Base-by-base conservation (phyloP, 2,888 invertebrate genomes). In the Oxytorus armatus region DNA sequence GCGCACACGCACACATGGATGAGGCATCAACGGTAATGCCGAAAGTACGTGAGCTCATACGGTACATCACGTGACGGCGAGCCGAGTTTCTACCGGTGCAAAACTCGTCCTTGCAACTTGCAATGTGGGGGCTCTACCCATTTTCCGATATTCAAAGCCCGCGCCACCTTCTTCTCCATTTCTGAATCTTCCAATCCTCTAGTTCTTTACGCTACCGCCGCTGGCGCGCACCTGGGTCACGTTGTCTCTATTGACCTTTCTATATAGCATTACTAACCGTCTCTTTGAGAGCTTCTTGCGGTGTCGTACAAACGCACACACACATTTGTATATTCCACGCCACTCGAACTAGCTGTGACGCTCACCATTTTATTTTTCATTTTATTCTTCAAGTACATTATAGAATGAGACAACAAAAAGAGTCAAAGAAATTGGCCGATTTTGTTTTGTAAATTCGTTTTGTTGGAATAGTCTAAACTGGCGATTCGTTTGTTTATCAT, bases 61-160 rank as follows among this genome's bases (percentile, higher is more conserved):
- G 36, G n/a, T 47, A 51, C 36, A 29, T 69, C 29, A 33, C 55
- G 39, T 39, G 63, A 11, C 29, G 44, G 47, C n/a, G 59, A 69
- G 57, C 49, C 57, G 39, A 21, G n/a, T 47, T 44, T 29, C 44
- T 8, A 63, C 51, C n/a, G 16, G 5, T 16, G 47, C 29, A 29
- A 10, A 65, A 23, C 39, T 39, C 55, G 55, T 10, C 42, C 36
- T 36, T 42, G 61, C n/a, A 61, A 69, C 69, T 55, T 69, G 68
- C 14, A 36, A 21, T n/a, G 23, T 23, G 25, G 39, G 53, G 47
- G 36, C 65, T 75, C 70, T 61, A 44, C 75, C 61, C 68, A 66
- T 76, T 82, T 76, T 72, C 74, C 81, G 68, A 79, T 82, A 76
- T 76, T 72, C 76, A 76, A 68, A 68, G 68, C 16, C 59, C 61